phyloP scores from a whole-genome alignment of 2,113 vertebrate species.

The Ptyas mucosa region DNA sequence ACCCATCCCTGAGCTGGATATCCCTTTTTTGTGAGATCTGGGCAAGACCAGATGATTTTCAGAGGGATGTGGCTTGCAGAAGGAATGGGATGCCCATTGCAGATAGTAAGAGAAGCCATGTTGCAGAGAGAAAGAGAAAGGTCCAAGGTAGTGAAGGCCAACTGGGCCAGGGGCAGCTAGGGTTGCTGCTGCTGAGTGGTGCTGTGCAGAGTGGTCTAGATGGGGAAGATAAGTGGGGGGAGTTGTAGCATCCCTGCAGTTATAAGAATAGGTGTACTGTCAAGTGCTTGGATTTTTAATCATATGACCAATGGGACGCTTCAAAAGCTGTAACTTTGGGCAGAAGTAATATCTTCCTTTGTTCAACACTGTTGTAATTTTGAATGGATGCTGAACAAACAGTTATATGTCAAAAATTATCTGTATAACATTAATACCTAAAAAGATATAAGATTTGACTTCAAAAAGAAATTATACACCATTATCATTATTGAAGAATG shows the following conservation, averaged over 20 bases:
- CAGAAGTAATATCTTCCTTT: neutral
- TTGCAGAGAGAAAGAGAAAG: neutral
- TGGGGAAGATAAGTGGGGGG: neutral
- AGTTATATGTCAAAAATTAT: neutral
- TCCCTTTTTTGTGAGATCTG: neutral
- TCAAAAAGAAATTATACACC: neutral
- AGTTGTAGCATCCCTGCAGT: neutral
- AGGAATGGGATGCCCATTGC: neutral
- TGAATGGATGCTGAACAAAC: neutral
- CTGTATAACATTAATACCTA: neutral
- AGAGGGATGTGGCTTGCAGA: neutral
- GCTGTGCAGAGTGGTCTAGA: neutral
- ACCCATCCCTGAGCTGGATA: neutral
- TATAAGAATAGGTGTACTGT: neutral
- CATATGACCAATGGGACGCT: neutral
- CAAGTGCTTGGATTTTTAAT: neutral
- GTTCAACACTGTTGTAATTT: neutral
- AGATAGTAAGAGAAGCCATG: neutral
- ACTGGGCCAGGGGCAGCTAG: neutral
- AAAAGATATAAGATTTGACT: neutral
- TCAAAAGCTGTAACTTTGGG: neutral
- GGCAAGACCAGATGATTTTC: neutral
- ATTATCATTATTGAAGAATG: neutral
- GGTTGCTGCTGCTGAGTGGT: neutral
- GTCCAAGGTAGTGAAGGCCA: neutral